Evolutionary conservation across 1,140 invertebrate species (phyloP).

Genomic region (Drosophila triauraria): DNA sequence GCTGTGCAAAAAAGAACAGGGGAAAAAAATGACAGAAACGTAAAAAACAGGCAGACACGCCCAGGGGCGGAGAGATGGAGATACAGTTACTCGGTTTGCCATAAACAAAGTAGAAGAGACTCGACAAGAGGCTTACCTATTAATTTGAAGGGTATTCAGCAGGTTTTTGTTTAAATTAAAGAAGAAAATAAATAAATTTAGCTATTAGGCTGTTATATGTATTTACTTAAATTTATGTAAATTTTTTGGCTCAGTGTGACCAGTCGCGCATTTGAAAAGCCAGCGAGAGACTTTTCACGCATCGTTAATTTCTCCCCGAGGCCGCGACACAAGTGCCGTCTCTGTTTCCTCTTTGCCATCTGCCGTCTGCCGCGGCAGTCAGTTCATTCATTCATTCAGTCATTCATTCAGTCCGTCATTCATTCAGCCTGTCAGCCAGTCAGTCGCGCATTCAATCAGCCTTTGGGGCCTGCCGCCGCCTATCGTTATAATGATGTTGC

Average conservation of each 20-base stretch:
- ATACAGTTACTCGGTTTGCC: constrained; percentile 10
- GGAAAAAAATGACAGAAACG: constrained; percentile 3
- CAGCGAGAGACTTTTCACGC: constrained; percentile 76
- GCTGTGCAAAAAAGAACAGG: constrained; percentile 18
- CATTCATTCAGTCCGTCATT: constrained; percentile 10
- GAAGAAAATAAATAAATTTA: no score
- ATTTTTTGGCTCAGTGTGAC: constrained; percentile 1
- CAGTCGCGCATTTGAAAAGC: constrained; percentile 55
- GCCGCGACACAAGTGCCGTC: constrained; percentile 49
- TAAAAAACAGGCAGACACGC: constrained; percentile 32
- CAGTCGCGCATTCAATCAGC: constrained; percentile 47
- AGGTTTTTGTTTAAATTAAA: background rate
- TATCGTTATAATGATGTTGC: constrained; percentile 78
- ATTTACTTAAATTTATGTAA: background rate
- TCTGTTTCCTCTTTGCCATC: constrained; percentile 14
- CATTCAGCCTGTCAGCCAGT: constrained; percentile 21
- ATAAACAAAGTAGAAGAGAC: constrained; percentile 16
- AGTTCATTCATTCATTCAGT: constrained; percentile 32
- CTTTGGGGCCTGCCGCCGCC: constrained; percentile 9
- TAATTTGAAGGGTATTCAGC: background rate
- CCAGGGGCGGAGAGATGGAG: constrained; percentile 11
- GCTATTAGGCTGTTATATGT: background rate
- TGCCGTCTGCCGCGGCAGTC: constrained; percentile 12
- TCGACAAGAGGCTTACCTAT: constrained; percentile 1
- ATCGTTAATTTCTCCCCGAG: constrained; percentile 78